Conservation (phyloP, 1,140 invertebrate species). For the Drosophila leontia region DNA sequence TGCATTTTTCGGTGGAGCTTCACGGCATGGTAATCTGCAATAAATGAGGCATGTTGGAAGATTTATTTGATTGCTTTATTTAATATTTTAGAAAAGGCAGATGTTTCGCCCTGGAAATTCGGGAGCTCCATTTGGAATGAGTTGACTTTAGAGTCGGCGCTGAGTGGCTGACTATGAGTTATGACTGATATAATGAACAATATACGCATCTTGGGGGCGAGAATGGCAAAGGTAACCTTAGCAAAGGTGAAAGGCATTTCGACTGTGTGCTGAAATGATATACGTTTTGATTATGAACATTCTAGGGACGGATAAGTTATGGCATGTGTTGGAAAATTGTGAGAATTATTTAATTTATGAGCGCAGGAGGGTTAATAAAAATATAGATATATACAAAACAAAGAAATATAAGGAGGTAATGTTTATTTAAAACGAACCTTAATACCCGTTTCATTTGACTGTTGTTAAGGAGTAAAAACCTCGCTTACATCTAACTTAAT, state of each 20-base stretch:
- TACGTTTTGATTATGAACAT: constrained; percentile 36
- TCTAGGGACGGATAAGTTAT: constrained; percentile 34
- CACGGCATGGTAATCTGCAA: constrained; percentile 79
- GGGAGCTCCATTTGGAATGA: constrained; percentile 10
- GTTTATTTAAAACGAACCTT: background rate
- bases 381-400: background rate
- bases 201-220: constrained; percentile 19
- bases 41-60: constrained; percentile 84
- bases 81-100: constrained; percentile 82
- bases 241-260: constrained; percentile 40
- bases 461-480: background rate
- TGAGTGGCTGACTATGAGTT: constrained; percentile 71
- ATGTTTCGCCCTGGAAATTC: constrained; percentile 51
- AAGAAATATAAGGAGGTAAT: background rate
- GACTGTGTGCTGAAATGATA: constrained; percentile 39
- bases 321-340: constrained; percentile 31
- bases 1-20: constrained; percentile 43
- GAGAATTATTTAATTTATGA: constrained; percentile 26
- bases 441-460: background rate
- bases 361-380: background rate
- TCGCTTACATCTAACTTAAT: background rate
- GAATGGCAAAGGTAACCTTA: constrained; percentile 25
- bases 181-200: constrained; percentile 76
- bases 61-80: constrained; percentile 84
- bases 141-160: constrained; percentile 47